phyloP scores from a whole-genome alignment of 2,888 invertebrate genomes.

The Drosophila pegasa region DNA sequence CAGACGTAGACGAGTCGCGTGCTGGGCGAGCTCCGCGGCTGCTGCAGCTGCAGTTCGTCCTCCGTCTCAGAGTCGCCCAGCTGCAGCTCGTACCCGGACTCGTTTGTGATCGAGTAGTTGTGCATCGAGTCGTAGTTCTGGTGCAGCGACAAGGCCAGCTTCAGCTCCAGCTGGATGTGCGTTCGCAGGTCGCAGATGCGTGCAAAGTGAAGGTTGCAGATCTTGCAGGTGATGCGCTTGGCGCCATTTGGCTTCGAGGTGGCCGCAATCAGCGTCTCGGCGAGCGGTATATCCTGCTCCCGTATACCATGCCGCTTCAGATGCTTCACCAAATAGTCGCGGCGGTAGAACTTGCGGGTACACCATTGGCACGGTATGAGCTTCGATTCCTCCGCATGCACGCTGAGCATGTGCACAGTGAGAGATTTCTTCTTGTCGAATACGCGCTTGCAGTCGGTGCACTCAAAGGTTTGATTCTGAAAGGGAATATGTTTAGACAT shows the following conservation, averaged over 20 bases:
- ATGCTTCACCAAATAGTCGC: conserved; percentile 80
- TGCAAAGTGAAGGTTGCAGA: conserved; percentile 73
- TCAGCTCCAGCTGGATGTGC: conserved; percentile 74
- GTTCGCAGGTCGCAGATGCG: conserved; percentile 68
- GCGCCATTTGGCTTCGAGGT: conserved; percentile 77
- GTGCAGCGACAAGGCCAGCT: conserved; percentile 57
- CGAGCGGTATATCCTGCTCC: conserved; percentile 67
- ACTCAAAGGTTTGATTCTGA: conserved; percentile 65
- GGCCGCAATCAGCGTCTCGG: conserved; percentile 74
- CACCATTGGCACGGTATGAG: conserved; percentile 82
- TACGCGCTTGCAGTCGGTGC: conserved; percentile 68
- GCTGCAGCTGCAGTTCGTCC: conserved; percentile 61
- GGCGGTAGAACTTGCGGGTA: conserved; percentile 79
- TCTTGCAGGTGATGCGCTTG: conserved; percentile 78
- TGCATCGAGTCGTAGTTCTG: conserved; percentile 62
- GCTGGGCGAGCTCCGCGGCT: conserved; percentile 5
- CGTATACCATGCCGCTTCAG: conserved; percentile 74
- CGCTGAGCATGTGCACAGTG: conserved; percentile 74
- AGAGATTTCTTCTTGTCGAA: conserved; percentile 80
- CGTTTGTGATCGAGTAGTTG: conserved; percentile 83
- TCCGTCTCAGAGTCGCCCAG: conserved; percentile 84
- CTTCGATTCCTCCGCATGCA: conserved; percentile 73
- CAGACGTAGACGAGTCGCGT: conserved; percentile 67
- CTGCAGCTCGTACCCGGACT: conserved; percentile 82
- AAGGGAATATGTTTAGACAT: background rate